A percentile compares a stretch with the other conserved stretches of the same genome.
These are phyloP conservation scores for Goniozus legneri DNA, from an alignment of 1,140 invertebrate species.

Conservation along the genomic window DNA sequence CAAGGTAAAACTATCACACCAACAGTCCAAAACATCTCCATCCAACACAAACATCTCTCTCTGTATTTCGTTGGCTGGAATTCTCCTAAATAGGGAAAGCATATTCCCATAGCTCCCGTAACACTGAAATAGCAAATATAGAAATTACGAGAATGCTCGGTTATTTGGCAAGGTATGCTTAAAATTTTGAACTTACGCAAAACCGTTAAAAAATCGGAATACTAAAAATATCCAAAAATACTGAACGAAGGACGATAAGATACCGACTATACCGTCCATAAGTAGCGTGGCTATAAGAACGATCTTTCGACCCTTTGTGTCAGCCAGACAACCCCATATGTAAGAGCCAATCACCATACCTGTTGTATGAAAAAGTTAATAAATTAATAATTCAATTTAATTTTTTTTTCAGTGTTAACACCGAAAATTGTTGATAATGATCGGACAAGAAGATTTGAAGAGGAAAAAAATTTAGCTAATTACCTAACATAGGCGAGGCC, in stretches of 20 bases:
- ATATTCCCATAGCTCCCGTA: conserved; percentile 74
- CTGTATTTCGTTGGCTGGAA: conserved; percentile 72
- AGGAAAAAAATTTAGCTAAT: too few relatives aligned
- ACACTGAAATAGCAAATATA: conserved; percentile 54
- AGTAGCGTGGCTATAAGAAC: conserved; percentile 73
- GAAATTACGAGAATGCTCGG: neutral
- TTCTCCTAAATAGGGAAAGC: conserved; percentile 73
- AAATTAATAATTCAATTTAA: neutral
- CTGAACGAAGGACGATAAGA: conserved; percentile 73
- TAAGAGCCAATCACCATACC: conserved; percentile 88
- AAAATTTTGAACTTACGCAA: conserved; percentile 66
- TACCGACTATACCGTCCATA: conserved; percentile 72
- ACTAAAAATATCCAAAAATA: conserved; percentile 72
- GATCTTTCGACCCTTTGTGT: conserved; percentile 73
- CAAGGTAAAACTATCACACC: conserved; percentile 69
- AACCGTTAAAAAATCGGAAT: conserved; percentile 78
- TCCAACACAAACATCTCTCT: conserved; percentile 73
- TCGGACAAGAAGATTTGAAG: too few relatives aligned
- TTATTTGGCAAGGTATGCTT: neutral
- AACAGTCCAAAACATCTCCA: conserved; percentile 77
- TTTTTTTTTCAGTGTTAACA: neutral
- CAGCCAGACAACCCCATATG: conserved; percentile 83
- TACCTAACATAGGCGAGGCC: conserved; percentile 73
- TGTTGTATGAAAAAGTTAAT: conserved; percentile 30
- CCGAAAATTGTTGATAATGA: too few relatives aligned